These are phyloP conservation scores for Toxostoma redivivum DNA, from an alignment of 2,113 vertebrate genomes.

Conservation along the genomic window DNA sequence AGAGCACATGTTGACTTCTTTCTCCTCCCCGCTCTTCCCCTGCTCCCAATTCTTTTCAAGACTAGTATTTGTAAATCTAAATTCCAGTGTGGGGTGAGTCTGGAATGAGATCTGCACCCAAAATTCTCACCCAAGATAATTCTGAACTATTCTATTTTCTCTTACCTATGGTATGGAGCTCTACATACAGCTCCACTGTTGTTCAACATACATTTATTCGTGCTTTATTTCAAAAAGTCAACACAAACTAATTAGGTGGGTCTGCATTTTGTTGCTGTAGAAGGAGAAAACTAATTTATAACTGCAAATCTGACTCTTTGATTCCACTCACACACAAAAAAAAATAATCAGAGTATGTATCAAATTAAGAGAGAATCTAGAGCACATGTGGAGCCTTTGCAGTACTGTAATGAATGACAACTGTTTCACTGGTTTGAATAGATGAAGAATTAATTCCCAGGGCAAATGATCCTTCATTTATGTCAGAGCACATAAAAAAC, in stretches of 20 bases:
- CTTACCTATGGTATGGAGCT: neutral
- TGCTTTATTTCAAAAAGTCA: neutral
- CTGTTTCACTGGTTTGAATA: neutral
- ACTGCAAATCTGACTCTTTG: neutral
- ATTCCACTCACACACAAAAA: neutral
- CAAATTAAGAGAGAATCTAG: neutral
- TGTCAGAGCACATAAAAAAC: neutral
- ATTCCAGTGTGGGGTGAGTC: neutral
- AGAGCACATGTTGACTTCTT: neutral
- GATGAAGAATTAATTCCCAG: neutral
- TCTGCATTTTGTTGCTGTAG: neutral
- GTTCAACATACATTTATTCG: neutral
- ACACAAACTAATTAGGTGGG: neutral
- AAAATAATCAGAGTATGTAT: neutral
- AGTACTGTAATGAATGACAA: neutral
- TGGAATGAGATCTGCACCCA: neutral
- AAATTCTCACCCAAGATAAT: neutral
- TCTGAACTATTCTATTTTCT: conserved; percentile 12
- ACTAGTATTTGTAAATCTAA: conserved; percentile 14
- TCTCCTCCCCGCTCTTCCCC: no score
- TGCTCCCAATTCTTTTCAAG: neutral
- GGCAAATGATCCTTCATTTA: neutral
- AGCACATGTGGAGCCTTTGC: neutral
- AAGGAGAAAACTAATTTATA: neutral
- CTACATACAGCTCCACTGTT: neutral